A percentile compares a stretch with the other conserved stretches of the same genome.
phyloP scores from a whole-genome alignment of 2,797 vertebrate genomes.

The Zenarchopterus dispar region DNA sequence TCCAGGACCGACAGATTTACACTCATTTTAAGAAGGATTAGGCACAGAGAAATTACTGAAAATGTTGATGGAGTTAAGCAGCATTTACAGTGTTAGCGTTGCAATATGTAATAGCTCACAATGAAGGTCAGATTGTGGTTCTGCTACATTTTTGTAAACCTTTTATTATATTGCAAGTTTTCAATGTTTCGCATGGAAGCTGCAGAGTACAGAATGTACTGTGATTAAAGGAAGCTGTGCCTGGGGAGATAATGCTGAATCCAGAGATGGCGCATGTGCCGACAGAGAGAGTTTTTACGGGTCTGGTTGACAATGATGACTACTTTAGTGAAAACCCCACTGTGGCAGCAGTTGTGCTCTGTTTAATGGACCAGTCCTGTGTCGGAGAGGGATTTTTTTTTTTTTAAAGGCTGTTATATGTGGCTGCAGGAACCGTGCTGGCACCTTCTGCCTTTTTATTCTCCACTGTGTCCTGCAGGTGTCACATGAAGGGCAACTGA shows the following conservation, averaged over 20 bases:
- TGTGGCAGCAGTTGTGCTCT: conserved; percentile 33
- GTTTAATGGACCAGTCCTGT: conserved; percentile 44
- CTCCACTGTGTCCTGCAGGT: conserved; percentile 39
- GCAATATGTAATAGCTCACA: conserved; percentile 2
- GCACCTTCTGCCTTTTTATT: conserved; percentile 38
- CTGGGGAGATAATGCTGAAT: conserved; percentile 8
- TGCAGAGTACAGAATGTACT: not conserved
- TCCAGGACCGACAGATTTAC: not conserved
- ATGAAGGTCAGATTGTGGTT: conserved; percentile 17
- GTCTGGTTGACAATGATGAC: conserved; percentile 38
- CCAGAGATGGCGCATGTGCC: conserved; percentile 4
- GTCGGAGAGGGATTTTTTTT: conserved; percentile 34
- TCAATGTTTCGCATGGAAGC: not conserved
- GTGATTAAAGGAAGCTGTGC: conserved; percentile 30
- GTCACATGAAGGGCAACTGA: conserved; percentile 57
- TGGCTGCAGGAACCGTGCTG: conserved; percentile 29
- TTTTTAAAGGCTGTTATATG: conserved; percentile 37
- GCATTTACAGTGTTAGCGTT: not conserved
- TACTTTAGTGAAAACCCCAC: conserved; percentile 33
- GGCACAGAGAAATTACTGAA: conserved; percentile 9
- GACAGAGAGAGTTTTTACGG: conserved; percentile 24
- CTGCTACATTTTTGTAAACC: conserved; percentile 18
- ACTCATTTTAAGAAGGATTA: not conserved
- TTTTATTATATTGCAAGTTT: conserved; percentile 1
- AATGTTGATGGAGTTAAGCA: not conserved